Evolutionary conservation across 1,140 invertebrate species (phyloP).

Genomic region (Paraescarpia echinospica): DNA sequence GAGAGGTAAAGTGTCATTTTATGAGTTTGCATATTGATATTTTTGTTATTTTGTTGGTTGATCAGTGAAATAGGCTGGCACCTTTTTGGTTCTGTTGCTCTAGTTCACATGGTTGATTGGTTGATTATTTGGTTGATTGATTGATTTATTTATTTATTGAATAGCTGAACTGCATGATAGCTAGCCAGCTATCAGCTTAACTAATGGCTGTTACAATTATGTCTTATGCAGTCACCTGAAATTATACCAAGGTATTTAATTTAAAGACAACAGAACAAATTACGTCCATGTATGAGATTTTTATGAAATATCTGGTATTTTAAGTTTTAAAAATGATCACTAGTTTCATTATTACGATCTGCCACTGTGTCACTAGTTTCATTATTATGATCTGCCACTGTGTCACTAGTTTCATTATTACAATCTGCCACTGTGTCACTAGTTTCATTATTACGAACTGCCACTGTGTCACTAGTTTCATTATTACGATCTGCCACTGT

Average conservation of each 20-base stretch:
- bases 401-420: no score
- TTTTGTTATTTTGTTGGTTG: background rate
- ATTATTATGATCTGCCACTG: no score
- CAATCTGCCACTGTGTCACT: no score
- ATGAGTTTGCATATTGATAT: background rate
- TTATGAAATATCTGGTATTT: background rate
- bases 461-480: background rate
- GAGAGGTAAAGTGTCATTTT: conserved; percentile 27
- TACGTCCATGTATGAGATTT: background rate
- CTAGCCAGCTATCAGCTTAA: no score
- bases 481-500: background rate
- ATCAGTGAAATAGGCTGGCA: background rate
- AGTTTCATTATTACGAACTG: background rate
- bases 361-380: background rate
- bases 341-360: background rate
- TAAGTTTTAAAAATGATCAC: background rate
- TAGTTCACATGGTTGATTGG: background rate
- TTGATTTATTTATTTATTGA: background rate
- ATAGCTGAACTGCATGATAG: background rate
- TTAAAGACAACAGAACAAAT: background rate
- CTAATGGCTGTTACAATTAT: no score
- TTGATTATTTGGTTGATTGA: background rate
- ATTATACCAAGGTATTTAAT: background rate
- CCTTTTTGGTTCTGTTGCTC: background rate
- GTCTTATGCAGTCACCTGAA: background rate